These are phyloP conservation scores for Trilocha varians DNA, from an alignment of 2,888 invertebrate genomes.

Conservation along the genomic window DNA sequence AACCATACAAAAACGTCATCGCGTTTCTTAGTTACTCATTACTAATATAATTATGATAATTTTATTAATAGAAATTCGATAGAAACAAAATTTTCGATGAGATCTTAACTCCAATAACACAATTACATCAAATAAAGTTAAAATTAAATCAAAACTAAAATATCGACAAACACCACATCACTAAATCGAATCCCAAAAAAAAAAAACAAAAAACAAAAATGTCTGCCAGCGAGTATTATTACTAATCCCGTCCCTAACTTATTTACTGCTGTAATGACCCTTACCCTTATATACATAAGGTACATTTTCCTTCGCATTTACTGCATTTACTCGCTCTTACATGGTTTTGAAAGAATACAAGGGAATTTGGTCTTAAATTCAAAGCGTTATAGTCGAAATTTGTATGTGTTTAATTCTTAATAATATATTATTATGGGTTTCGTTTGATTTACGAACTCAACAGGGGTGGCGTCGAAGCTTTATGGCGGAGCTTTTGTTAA, in stretches of 20 bases:
- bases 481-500: neutral
- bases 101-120: too few species aligned
- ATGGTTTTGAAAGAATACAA: neutral
- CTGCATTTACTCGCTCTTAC: slow-evolving; percentile 14
- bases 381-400: neutral
- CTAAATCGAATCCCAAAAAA: slow-evolving; percentile 23
- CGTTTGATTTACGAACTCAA: neutral
- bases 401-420: neutral
- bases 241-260: slow-evolving; percentile 2
- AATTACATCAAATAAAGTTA: neutral
- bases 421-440: neutral
- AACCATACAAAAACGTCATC: too few species aligned
- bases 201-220: slow-evolving; percentile 47
- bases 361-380: neutral
- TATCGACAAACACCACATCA: slow-evolving; percentile 19
- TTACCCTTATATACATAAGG: slow-evolving; percentile 16
- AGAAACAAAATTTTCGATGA: too few species aligned
- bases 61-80: too few species aligned
- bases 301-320: slow-evolving; percentile 21
- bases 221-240: slow-evolving; percentile 36
- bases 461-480: neutral
- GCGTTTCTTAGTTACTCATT: too few species aligned
- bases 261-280: slow-evolving; percentile 9
- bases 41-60: too few species aligned
- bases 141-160: neutral